These are phyloP conservation scores for Catalaphyllia jardinei DNA, from an alignment of 64 coral and sea anemone species.

Conservation along the genomic window DNA sequence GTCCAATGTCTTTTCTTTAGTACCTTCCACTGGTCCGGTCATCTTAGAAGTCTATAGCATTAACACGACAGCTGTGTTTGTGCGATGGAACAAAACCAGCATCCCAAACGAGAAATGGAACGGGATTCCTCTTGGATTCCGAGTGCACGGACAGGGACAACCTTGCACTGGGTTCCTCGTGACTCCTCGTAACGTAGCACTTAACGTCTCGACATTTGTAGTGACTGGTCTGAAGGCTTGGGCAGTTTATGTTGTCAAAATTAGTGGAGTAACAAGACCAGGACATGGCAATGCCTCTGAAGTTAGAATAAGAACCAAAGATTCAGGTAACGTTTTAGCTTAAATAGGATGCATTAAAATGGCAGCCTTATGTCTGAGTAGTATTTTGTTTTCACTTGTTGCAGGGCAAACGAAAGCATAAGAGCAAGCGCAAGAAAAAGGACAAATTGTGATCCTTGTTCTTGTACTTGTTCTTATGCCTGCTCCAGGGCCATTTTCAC, in stretches of 20 bases:
- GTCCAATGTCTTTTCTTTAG: not conserved
- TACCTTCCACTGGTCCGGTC: not conserved
- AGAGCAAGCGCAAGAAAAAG: no score
- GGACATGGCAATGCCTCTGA: not conserved
- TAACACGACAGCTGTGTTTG: slow-evolving; percentile 1
- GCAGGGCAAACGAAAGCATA: no score
- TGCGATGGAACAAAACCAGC: slow-evolving; percentile 4
- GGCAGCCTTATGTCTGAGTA: no score
- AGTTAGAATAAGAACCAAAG: not conserved
- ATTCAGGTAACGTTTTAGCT: not conserved
- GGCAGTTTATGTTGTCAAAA: not conserved
- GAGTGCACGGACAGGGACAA: not conserved
- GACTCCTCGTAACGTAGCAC: not conserved
- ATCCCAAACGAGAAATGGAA: not conserved
- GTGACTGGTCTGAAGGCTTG: not conserved
- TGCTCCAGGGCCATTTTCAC: no score
- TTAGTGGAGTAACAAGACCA: slow-evolving; percentile 17
- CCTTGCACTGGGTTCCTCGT: not conserved
- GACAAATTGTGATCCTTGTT: no score
- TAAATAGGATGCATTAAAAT: not conserved
- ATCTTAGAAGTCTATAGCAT: slow-evolving; percentile 13
- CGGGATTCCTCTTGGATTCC: not conserved
- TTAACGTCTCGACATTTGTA: slow-evolving; percentile 3
- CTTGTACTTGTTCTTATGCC: no score
- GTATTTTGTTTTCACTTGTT: no score